Base-by-base conservation (phyloP, 1,140 invertebrate genomes). In the Drosophila grimshawi region DNA sequence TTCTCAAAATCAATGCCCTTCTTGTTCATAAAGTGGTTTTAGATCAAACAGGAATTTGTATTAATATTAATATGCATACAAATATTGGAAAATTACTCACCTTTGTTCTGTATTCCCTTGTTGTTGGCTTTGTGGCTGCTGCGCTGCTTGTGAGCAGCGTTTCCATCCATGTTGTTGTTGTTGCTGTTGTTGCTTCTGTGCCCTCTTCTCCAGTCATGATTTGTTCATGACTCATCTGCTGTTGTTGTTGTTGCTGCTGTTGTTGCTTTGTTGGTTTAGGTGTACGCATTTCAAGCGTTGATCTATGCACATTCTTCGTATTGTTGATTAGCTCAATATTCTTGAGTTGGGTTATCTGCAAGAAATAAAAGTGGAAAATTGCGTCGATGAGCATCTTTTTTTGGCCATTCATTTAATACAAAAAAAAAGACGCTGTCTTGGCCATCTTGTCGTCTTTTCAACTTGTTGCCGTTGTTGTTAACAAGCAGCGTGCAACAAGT, bases 321-420 rank as follows among this genome's bases (percentile, higher is more conserved):
- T 90, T 90, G 66, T 90, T 92, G 71, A 88, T 92, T 69, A 91
- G 91, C 83, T 92, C 91, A 92, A 92, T 91, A 77, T 92, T 91
- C 86, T 92, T 92, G 89, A 92, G 89, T 89, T 92, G 86, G 76
- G 86, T 92, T 86, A 91, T 91, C 91, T 92, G 76, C 6, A 71
- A 55, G 51, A 59, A 41, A 64, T 63, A 74, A 55, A 86, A 62
- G 62, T 60, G 77, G 61, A 78, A 77, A 68, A 74, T 83, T 86
- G 73, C 59, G 69, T 67, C 60, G 49, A 8, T 65, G 27, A 62
- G 79, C 19, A 19, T 19, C 19, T 56, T 66, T 67, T 61, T 63
- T 65, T 51, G 59, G 57, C 41, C 37, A 78, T 68, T 76, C 49
- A 63, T 68, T 76, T 68, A 37, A 72, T 46, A 41, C 39, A 39